Evolutionary conservation across 2,113 vertebrate species (phyloP).

Genomic region (Panthera uncia): DNA sequence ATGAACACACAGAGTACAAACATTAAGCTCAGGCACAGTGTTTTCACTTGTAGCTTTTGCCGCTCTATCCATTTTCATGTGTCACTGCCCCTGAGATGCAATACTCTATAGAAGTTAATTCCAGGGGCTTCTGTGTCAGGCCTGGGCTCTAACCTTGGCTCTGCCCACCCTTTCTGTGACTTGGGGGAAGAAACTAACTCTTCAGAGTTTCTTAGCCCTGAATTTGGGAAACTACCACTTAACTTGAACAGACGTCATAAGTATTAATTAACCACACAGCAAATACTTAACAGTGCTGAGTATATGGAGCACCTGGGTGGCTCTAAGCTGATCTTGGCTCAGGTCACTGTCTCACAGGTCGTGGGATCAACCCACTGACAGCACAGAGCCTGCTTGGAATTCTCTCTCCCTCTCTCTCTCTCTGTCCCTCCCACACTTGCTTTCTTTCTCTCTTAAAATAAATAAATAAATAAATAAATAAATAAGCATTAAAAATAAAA

Average conservation of each 20-base stretch:
- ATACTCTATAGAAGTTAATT: neutral
- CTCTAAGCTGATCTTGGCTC: too few relatives aligned
- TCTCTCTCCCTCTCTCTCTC: too few relatives aligned
- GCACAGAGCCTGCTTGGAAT: too few relatives aligned
- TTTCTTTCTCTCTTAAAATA: too few relatives aligned
- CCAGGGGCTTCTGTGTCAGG: neutral
- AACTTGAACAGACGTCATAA: neutral
- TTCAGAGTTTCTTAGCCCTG: neutral
- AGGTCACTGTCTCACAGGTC: too few relatives aligned
- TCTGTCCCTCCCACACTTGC: too few relatives aligned
- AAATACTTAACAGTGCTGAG: neutral
- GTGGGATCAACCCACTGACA: too few relatives aligned
- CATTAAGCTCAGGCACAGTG: neutral
- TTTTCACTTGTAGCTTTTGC: neutral
- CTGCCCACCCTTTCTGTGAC: neutral
- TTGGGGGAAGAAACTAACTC: neutral
- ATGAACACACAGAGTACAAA: neutral
- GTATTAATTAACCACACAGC: neutral
- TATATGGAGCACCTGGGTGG: too few relatives aligned
- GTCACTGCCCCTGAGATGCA: neutral
- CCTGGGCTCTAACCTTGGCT: neutral
- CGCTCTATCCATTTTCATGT: rapidly evolving
- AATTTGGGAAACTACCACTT: neutral
- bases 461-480: too few relatives aligned
- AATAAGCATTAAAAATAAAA: too few relatives aligned